Evolutionary conservation across 2,797 vertebrate species (phyloP), one percentile per base, ranked within the genome.

Genomic region (Eremophila alpestris): DNA sequence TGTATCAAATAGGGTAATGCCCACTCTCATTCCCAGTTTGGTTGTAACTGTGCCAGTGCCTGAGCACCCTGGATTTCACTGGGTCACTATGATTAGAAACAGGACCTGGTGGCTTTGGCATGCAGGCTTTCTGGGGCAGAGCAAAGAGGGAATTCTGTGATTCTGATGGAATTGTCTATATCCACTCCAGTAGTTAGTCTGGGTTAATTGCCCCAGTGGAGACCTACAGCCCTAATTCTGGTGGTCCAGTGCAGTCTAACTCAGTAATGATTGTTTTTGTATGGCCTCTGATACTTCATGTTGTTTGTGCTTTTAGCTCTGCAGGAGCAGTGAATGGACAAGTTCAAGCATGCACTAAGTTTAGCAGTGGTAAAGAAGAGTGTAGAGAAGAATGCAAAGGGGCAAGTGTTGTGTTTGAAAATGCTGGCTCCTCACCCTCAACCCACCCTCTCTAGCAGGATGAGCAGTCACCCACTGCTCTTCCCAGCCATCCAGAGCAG

Each of bases 371-470:
- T 75, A 38, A 38, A n/a, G 79, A 80, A 34, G n/a, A 52, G 34
- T 11, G 7, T 54, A 16, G 60, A 52, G 51, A 62, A 75, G 69
- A 85, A 76, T 49, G 63, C 48, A 62, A 62, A 32, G 22, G 67
- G 30, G 32, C 18, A 29, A 13, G 45, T 1, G 0, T 24, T 2
- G 1, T 5, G 0, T 65, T 73, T 76, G 16, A 43, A 41, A 45
- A 62, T 48, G 23, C 45, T 26, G 24, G 23, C 19, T 83, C 38
- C 51, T 65, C 27, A 38, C 52, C 34, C 36, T 88, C 43, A 82
- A 56, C 30, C 49, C 2, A 1, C 14, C 38, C 20, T 62, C 79
- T 80, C 20, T 11, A 65, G 71, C 32, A 68, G 77, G 26, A 19
- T 64, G 54, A 55, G 59, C 9, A 60, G 40, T 64, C 56, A 49